Conservation (phyloP, 2,797 vertebrate species). For the Oreortyx pictus region DNA sequence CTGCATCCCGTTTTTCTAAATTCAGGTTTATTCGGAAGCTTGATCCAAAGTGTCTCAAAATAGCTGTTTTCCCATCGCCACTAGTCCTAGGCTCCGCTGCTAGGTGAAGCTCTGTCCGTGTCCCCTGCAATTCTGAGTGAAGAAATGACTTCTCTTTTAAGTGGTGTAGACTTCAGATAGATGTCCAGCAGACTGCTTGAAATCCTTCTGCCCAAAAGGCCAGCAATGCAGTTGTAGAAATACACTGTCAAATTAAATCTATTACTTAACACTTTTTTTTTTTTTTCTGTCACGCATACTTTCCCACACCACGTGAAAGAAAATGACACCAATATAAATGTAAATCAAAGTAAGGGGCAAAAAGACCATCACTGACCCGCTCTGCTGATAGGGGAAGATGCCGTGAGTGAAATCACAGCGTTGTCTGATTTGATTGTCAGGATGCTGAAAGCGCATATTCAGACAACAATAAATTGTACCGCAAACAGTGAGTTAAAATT, state of each 20-base stretch:
- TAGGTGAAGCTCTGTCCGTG: neutral
- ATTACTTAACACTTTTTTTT: neutral
- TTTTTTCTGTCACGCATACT: neutral
- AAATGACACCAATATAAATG: neutral
- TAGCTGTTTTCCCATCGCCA: neutral
- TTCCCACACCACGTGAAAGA: neutral
- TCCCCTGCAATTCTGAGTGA: neutral
- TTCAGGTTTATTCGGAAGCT: neutral
- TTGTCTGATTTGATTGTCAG: neutral
- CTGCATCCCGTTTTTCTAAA: neutral
- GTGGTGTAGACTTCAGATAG: neutral
- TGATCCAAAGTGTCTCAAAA: neutral
- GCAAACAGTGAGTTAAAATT: neutral
- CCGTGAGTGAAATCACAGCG: neutral
- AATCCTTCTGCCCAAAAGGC: constrained; percentile 8
- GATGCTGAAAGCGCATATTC: neutral
- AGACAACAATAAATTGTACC: neutral
- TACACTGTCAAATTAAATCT: neutral
- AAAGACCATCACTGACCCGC: neutral
- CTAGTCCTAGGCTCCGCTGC: neutral
- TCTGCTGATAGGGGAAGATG: neutral
- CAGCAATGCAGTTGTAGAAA: neutral
- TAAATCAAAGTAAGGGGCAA: neutral
- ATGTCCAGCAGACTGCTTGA: neutral
- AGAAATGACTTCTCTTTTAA: neutral